A percentile compares a stretch with the other conserved stretches of the same genome.
Conservation (phyloP, 2,888 invertebrate genomes). For the Euphydryas editha region DNA sequence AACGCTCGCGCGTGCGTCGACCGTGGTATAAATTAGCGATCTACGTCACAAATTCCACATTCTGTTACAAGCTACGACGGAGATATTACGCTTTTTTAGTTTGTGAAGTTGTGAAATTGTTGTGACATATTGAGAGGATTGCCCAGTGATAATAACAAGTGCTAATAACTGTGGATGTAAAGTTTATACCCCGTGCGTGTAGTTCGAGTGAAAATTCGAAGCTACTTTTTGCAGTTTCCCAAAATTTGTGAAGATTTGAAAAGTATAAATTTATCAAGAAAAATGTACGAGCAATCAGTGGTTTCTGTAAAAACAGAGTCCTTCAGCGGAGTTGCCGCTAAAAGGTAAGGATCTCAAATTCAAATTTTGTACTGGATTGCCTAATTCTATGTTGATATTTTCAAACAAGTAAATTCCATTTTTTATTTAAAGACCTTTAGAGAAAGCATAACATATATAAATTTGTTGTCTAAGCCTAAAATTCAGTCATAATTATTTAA, state of each 20-base stretch:
- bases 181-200: conserved; percentile 48
- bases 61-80: conserved; percentile 55
- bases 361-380: conserved; percentile 1
- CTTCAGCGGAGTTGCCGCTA: conserved; percentile 77
- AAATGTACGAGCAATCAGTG: conserved; percentile 76
- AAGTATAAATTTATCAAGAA: conserved; percentile 64
- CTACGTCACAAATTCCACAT: conserved; percentile 54
- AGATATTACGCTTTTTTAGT: conserved; percentile 55
- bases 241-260: conserved; percentile 66
- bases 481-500: background rate
- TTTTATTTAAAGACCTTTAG: too few relatives aligned
- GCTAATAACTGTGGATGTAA: conserved; percentile 49
- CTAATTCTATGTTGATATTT: conserved; percentile 4
- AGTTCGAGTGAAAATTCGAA: conserved; percentile 60
- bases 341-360: conserved; percentile 63
- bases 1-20: conserved; percentile 53
- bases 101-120: conserved; percentile 72
- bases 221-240: conserved; percentile 53
- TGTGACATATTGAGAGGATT: conserved; percentile 66
- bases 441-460: background rate
- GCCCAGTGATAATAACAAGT: conserved; percentile 27
- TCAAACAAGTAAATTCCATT: background rate
- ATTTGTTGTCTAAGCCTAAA: background rate
- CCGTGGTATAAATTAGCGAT: conserved; percentile 51
- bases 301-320: conserved; percentile 75